phyloP scores from a whole-genome alignment of 92 coral and sea anemone genomes.

The Epizoanthus illoricatus region DNA sequence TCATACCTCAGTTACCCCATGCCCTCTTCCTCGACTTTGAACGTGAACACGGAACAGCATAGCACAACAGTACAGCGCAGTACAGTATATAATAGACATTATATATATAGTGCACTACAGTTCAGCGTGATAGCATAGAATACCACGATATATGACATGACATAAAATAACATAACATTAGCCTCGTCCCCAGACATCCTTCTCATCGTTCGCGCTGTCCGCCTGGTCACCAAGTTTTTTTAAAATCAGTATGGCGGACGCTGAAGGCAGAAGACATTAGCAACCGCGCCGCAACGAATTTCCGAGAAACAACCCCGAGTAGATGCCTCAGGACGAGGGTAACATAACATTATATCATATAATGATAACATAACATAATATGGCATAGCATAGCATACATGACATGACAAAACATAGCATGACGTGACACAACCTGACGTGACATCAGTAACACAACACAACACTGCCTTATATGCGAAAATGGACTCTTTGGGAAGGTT shows the following conservation, averaged over 20 bases:
- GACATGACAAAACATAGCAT: neutral
- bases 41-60: neutral
- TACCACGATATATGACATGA: neutral
- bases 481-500: too few species aligned
- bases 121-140: neutral
- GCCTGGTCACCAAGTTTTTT: too few species aligned
- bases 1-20: neutral
- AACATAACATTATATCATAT: neutral
- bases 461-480: too few species aligned
- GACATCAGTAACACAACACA: too few species aligned
- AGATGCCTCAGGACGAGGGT: too few species aligned
- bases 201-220: too few species aligned
- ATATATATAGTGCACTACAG: neutral
- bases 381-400: neutral
- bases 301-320: too few species aligned
- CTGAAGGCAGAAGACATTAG: too few species aligned
- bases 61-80: neutral
- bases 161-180: neutral
- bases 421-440: neutral
- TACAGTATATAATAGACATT: neutral
- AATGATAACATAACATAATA: neutral
- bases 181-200: too few species aligned
- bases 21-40: too few species aligned
- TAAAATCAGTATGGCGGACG: too few species aligned
- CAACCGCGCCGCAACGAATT: too few species aligned